A percentile compares a stretch with the other conserved stretches of the same genome.
These are phyloP conservation scores for Drosophila recens DNA, from an alignment of 2,888 invertebrate genomes.

Conservation along the genomic window DNA sequence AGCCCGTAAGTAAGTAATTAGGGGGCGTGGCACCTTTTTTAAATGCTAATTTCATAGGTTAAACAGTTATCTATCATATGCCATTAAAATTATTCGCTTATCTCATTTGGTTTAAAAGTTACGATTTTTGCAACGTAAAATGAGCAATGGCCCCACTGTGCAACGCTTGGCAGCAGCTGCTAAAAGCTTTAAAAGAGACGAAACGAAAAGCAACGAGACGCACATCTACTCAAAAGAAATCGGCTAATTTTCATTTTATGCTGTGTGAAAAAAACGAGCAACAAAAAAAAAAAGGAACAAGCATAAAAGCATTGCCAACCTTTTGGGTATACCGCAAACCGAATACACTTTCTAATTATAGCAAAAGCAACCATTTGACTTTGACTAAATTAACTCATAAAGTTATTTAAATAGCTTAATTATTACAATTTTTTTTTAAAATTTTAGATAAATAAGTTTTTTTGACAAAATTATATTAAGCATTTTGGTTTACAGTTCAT, in stretches of 20 bases:
- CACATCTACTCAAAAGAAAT: constrained; percentile 61
- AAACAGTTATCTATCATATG: too few relatives aligned
- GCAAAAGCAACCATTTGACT: background rate
- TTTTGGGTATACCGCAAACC: background rate
- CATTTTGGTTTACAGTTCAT: too few relatives aligned
- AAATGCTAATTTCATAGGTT: too few relatives aligned
- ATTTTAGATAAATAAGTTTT: too few relatives aligned
- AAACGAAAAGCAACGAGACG: constrained; percentile 5
- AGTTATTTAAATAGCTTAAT: background rate
- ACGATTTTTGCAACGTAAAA: too few relatives aligned
- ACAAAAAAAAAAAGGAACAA: background rate
- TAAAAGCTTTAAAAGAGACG: constrained; percentile 60
- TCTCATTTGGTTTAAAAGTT: too few relatives aligned
- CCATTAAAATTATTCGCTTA: too few relatives aligned
- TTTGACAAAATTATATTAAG: too few relatives aligned
- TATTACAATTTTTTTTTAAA: too few relatives aligned
- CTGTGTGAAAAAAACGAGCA: constrained; percentile 37
- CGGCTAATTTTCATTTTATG: constrained; percentile 76
- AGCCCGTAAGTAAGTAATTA: too few relatives aligned
- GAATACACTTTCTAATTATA: constrained; percentile 5
- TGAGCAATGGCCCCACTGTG: too few relatives aligned
- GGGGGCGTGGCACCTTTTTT: too few relatives aligned
- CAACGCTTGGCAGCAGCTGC: constrained; percentile 52
- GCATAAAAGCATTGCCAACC: constrained; percentile 7
- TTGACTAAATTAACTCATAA: background rate